Percentiles rank a stretch among this genome's conserved stretches.
Evolutionary conservation across 2,888 invertebrate genomes (phyloP).

Genomic region (Microplitis manilae): DNA sequence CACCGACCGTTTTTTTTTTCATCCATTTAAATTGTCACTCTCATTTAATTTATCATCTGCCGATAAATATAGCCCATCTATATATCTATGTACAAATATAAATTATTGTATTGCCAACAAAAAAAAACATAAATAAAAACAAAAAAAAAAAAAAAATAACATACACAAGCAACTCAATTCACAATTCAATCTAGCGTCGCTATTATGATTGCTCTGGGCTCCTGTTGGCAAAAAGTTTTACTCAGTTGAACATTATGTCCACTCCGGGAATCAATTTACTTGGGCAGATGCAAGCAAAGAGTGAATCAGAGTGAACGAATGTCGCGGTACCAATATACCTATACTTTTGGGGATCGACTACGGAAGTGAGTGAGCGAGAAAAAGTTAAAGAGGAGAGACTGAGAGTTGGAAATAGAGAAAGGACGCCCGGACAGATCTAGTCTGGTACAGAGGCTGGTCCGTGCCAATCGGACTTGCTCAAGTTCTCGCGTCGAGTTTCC

Average conservation of each 20-base stretch:
- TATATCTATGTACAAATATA: background rate
- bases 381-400: background rate
- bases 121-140: background rate
- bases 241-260: constrained; percentile 27
- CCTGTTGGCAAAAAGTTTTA: constrained; percentile 14
- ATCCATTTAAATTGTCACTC: background rate
- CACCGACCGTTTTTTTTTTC: no score
- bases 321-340: background rate
- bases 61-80: background rate
- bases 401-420: background rate
- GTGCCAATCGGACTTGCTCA: background rate
- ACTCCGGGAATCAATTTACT: constrained; percentile 33
- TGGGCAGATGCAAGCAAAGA: constrained; percentile 15
- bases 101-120: background rate
- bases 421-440: background rate
- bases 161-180: constrained; percentile 9
- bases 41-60: background rate
- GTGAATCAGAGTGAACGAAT: background rate
- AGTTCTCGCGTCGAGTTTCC: background rate
- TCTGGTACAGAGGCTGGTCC: background rate
- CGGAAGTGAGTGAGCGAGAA: no score
- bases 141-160: background rate
- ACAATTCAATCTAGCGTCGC: constrained; percentile 17
- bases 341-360: background rate
- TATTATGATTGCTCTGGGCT: constrained; percentile 15